Evolutionary conservation across 2,113 vertebrate species (phyloP).

Genomic region (Verasper variegatus): DNA sequence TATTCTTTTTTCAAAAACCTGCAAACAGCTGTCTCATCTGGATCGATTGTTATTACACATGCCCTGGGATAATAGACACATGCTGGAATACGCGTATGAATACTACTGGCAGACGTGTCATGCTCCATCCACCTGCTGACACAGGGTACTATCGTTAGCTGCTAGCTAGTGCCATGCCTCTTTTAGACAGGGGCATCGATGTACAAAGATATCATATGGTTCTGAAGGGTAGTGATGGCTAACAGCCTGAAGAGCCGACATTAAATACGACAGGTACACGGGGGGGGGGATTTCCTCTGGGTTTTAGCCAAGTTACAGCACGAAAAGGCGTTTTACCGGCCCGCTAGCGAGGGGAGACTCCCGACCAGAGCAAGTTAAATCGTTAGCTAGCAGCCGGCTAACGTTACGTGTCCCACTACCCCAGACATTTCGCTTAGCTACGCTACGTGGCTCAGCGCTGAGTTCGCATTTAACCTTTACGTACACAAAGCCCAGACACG

Average conservation of each 20-base stretch:
- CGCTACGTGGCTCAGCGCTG: conserved; percentile 64
- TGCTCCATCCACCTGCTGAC: conserved; percentile 68
- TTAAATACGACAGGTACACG: background rate
- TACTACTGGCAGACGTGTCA: conserved; percentile 63
- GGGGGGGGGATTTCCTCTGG: fast-evolving
- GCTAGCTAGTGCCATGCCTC: conserved; percentile 70
- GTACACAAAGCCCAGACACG: background rate
- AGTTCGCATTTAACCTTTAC: conserved; percentile 21
- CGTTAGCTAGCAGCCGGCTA: conserved; percentile 58
- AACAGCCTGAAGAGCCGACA: background rate
- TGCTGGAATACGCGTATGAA: background rate
- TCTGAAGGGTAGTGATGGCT: background rate
- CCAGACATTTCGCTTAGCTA: conserved; percentile 39
- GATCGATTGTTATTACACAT: background rate
- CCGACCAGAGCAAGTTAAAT: conserved; percentile 19
- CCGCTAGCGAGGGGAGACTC: conserved; percentile 29
- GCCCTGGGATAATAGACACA: background rate
- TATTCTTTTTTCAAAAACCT: background rate
- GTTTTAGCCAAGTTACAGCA: background rate
- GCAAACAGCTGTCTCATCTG: background rate
- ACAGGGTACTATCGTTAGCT: conserved; percentile 58
- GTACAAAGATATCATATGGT: conserved; percentile 37
- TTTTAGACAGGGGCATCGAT: conserved; percentile 26
- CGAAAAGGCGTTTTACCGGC: conserved; percentile 10
- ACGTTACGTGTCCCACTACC: conserved; percentile 68